A percentile compares a stretch with the other conserved stretches of the same genome.
Evolutionary conservation across 2,113 vertebrate species (phyloP).

Genomic region (Zeus faber): DNA sequence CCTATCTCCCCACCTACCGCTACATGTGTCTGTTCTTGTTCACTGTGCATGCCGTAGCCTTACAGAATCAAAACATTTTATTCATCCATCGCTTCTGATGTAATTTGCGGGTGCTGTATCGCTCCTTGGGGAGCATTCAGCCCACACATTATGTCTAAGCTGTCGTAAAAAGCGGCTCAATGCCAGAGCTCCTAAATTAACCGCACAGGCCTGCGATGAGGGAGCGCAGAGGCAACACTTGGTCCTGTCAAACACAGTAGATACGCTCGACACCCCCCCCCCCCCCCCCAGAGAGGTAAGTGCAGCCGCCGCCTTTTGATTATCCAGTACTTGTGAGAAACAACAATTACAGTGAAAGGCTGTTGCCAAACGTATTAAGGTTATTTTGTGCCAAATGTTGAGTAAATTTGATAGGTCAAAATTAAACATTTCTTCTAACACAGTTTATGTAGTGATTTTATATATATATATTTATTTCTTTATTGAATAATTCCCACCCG

Average conservation of each 20-base stretch:
- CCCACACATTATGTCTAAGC: conserved; percentile 24
- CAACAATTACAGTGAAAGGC: too few species aligned
- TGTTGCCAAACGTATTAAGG: too few species aligned
- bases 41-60: conserved; percentile 11
- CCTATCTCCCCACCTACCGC: too few species aligned
- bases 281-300: too few species aligned
- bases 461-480: too few species aligned
- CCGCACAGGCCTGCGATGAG: conserved; percentile 38
- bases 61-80: conserved; percentile 42
- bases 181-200: conserved; percentile 28
- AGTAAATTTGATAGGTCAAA: too few species aligned
- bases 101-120: neutral
- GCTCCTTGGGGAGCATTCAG: conserved; percentile 27
- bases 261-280: conserved; percentile 17
- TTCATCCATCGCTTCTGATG: conserved; percentile 29
- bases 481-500: too few species aligned
- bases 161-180: conserved; percentile 17
- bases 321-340: too few species aligned
- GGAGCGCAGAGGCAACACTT: conserved; percentile 30
- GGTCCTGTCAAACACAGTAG: conserved; percentile 36
- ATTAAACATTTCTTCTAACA: too few species aligned
- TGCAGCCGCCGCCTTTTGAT: conserved; percentile 27
- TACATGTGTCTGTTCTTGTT: too few species aligned
- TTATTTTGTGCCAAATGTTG: too few species aligned
- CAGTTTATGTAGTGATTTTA: too few species aligned